Conservation (phyloP, 2,113 vertebrate genomes). For the Dasyprocta punctata region DNA sequence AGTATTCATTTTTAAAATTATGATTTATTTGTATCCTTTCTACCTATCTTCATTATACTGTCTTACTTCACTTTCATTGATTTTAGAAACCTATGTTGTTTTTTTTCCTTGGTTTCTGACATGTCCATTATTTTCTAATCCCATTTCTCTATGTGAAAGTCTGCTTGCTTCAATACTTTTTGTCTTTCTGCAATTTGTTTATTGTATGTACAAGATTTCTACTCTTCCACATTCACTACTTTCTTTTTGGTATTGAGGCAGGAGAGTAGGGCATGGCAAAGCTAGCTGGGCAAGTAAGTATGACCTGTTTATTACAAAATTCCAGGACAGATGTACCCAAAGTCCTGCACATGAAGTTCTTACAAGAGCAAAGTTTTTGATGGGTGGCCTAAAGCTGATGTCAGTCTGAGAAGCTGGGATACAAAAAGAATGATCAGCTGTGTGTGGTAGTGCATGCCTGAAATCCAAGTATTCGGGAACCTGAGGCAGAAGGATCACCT, state of each 20-base stretch:
- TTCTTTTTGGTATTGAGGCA: background rate
- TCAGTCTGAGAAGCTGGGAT: no score
- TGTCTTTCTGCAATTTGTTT: background rate
- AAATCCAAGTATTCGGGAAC: no score
- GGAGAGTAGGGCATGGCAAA: background rate
- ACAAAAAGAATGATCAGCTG: no score
- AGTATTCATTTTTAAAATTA: background rate
- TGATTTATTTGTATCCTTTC: background rate
- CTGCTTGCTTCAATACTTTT: background rate
- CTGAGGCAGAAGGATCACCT: no score
- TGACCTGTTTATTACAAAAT: background rate
- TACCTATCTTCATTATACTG: background rate
- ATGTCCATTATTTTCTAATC: background rate
- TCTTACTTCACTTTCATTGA: background rate
- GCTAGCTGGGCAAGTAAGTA: background rate
- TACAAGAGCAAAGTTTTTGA: background rate
- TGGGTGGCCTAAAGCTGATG: background rate
- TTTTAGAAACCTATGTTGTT: background rate
- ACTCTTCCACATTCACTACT: background rate
- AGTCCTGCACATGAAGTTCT: background rate
- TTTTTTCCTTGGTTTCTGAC: background rate
- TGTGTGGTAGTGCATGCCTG: no score
- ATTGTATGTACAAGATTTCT: background rate
- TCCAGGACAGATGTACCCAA: background rate
- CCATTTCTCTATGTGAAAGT: background rate